Conservation (phyloP, 2,797 vertebrate species). For the Clarias laeviceps region DNA sequence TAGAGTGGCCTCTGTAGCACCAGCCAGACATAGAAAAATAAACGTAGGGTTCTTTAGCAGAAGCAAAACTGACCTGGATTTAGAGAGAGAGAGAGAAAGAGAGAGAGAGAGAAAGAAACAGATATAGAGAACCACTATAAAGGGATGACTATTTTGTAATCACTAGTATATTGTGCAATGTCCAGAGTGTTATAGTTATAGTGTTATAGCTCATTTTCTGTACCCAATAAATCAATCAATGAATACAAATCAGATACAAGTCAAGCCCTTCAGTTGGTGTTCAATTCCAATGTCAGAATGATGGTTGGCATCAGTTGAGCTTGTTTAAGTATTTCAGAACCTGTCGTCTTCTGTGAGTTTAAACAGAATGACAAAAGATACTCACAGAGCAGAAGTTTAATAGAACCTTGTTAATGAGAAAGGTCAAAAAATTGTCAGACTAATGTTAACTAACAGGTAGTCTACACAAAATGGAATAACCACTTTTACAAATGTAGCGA, state of each 20-base stretch:
- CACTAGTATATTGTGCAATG: not conserved
- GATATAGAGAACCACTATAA: not conserved
- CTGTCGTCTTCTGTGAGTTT: not conserved
- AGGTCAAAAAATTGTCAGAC: not conserved
- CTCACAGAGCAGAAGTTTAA: not conserved
- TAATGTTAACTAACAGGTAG: not conserved
- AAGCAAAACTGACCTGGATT: constrained; percentile 82
- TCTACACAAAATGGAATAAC: not conserved
- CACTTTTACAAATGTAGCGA: not conserved
- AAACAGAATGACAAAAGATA: not conserved
- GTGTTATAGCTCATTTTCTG: not conserved
- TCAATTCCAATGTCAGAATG: not conserved
- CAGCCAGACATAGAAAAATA: constrained; percentile 90
- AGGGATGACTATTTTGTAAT: not conserved
- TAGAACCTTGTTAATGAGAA: not conserved
- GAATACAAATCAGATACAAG: not conserved
- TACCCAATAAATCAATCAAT: not conserved
- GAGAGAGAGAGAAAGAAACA: not conserved
- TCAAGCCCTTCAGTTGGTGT: not conserved
- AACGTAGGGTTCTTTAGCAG: constrained; percentile 91
- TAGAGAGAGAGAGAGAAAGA: not conserved
- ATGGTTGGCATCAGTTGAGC: not conserved
- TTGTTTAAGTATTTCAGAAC: not conserved
- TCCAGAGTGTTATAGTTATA: not conserved
- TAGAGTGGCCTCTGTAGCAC: constrained; percentile 90